phyloP scores from a whole-genome alignment of 2,888 invertebrate species.

The Hemicrepidius hirtus region DNA sequence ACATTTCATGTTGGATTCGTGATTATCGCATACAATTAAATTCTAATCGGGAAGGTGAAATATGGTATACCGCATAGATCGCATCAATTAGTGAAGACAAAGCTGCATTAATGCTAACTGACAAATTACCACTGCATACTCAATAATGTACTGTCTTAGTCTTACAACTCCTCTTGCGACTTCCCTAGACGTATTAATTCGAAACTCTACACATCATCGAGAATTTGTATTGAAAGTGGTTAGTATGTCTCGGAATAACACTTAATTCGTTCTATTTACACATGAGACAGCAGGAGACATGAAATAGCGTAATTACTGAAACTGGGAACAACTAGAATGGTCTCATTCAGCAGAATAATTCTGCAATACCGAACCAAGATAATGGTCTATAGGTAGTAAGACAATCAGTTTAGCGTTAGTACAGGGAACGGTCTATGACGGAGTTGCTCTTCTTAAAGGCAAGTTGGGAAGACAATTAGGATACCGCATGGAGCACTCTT shows the following conservation, averaged over 20 bases:
- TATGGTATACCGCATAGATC: too few species aligned
- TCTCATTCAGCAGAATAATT: constrained; percentile 35
- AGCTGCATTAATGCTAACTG: neutral
- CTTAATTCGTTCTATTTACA: constrained; percentile 26
- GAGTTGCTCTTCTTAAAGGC: constrained; percentile 29
- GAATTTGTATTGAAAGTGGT: constrained; percentile 28
- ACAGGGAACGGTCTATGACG: constrained; percentile 29
- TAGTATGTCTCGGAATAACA: neutral
- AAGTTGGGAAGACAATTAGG: constrained; percentile 43
- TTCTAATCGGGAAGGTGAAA: too few species aligned
- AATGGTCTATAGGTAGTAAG: constrained; percentile 43
- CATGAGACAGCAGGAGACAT: constrained; percentile 1
- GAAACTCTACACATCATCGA: constrained; percentile 15
- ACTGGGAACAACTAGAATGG: constrained; percentile 33
- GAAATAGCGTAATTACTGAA: constrained; percentile 38
- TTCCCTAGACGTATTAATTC: constrained; percentile 5
- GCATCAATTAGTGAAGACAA: too few species aligned
- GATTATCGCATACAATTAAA: neutral
- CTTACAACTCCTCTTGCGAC: neutral
- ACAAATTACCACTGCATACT: constrained; percentile 10
- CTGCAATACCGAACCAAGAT: constrained; percentile 37
- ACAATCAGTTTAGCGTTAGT: constrained; percentile 42
- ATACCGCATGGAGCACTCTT: constrained; percentile 38
- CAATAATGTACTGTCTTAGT: neutral
- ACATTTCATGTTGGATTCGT: neutral